Conservation (phyloP, 2,113 vertebrate species). For the Vanacampus margaritifer region DNA sequence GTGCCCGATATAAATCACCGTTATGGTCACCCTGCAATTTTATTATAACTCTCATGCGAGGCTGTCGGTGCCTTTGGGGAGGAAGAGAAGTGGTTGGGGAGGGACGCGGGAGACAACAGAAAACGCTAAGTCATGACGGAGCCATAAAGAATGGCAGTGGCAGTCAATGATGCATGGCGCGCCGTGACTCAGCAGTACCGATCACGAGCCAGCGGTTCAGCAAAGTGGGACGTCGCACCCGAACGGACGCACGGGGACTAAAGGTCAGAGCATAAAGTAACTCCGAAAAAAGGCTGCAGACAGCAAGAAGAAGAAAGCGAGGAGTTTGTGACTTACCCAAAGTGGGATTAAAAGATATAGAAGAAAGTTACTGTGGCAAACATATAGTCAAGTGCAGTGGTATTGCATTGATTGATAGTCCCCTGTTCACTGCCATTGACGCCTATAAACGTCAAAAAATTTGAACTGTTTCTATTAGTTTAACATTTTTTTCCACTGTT, state of each 20-base stretch:
- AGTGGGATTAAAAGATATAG: neutral
- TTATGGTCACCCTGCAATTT: slow-evolving; percentile 24
- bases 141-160: slow-evolving; percentile 54
- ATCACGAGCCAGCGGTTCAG: slow-evolving; percentile 42
- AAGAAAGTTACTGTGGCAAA: neutral
- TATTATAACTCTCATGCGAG: slow-evolving; percentile 21
- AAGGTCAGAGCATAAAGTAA: slow-evolving; percentile 38
- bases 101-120: slow-evolving; percentile 17
- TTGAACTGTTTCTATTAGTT: too few relatives aligned
- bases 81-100: neutral
- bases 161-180: slow-evolving; percentile 50
- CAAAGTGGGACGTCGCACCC: slow-evolving; percentile 36
- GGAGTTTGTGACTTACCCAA: neutral
- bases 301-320: neutral
- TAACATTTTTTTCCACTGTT: too few relatives aligned
- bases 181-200: slow-evolving; percentile 49
- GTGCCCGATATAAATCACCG: slow-evolving; percentile 26
- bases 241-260: slow-evolving; percentile 29
- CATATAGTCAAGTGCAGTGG: too few relatives aligned
- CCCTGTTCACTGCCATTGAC: too few relatives aligned
- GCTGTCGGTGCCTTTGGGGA: neutral
- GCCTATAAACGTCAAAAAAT: too few relatives aligned
- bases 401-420: too few relatives aligned
- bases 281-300: neutral
- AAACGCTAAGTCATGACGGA: slow-evolving; percentile 56